These are phyloP conservation scores for Neodon shergylaensis DNA, from an alignment of 2,113 vertebrate genomes.

Conservation along the genomic window DNA sequence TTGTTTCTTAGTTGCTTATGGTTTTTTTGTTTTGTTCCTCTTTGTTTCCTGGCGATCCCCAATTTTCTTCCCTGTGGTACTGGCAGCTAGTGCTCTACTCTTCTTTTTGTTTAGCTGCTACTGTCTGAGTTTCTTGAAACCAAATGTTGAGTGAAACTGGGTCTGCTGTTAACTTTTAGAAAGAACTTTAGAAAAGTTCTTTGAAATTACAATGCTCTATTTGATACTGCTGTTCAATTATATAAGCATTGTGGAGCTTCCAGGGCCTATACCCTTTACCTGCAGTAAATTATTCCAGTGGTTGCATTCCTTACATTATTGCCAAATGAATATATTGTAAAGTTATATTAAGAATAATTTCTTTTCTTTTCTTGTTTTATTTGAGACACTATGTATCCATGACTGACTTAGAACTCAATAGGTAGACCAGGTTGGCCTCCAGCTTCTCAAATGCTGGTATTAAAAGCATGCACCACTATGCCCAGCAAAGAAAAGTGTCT, in stretches of 20 bases:
- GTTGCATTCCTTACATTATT: conserved; percentile 46
- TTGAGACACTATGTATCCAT: background rate
- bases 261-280: background rate
- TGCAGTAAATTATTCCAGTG: conserved; percentile 32
- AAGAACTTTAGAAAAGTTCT: conserved; percentile 43
- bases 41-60: conserved; percentile 29
- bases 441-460: background rate
- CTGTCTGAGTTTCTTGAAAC: conserved; percentile 48
- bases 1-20: conserved; percentile 24
- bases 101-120: conserved; percentile 32
- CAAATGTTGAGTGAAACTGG: conserved; percentile 40
- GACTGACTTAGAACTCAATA: background rate
- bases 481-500: conserved; percentile 5
- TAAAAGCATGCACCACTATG: background rate
- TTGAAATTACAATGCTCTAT: conserved; percentile 42
- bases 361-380: background rate
- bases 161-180: conserved; percentile 46
- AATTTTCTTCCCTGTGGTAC: background rate
- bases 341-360: conserved; percentile 19
- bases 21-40: conserved; percentile 38
- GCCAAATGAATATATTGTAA: conserved; percentile 26
- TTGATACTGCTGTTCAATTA: conserved; percentile 34
- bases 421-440: background rate
- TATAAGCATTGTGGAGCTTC: background rate
- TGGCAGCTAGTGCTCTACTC: background rate